These are phyloP conservation scores for Exocentrus adspersus DNA, from an alignment of 2,888 invertebrate species.

Conservation along the genomic window DNA sequence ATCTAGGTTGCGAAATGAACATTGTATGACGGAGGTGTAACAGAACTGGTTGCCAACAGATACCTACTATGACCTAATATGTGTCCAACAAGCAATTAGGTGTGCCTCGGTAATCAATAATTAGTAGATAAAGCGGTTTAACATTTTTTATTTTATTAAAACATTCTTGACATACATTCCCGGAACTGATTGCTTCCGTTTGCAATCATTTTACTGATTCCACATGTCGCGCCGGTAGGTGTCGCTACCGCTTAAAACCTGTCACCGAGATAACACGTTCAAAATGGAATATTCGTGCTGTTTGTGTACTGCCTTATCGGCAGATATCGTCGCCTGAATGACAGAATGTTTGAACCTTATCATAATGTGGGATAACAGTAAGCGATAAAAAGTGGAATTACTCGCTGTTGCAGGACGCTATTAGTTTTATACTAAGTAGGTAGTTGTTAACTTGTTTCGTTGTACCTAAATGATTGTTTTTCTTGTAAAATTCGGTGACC, in stretches of 20 bases:
- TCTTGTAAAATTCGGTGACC: constrained; percentile 12
- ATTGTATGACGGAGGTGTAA: too few relatives aligned
- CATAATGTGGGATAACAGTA: constrained; percentile 34
- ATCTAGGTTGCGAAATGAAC: too few relatives aligned
- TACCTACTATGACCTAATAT: too few relatives aligned
- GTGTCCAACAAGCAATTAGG: too few relatives aligned
- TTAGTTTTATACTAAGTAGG: constrained; percentile 40
- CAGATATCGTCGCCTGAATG: constrained; percentile 58
- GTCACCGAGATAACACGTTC: constrained; percentile 62
- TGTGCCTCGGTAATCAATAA: too few relatives aligned
- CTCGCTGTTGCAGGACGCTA: constrained; percentile 33
- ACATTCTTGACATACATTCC: too few relatives aligned
- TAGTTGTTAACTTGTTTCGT: too few relatives aligned
- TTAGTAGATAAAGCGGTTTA: too few relatives aligned
- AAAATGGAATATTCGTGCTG: constrained; percentile 65
- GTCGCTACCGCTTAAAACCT: constrained; percentile 58
- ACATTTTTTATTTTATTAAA: too few relatives aligned
- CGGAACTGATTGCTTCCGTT: too few relatives aligned
- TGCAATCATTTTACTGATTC: too few relatives aligned
- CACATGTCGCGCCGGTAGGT: neutral
- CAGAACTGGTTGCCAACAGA: too few relatives aligned
- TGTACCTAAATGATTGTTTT: constrained; percentile 27
- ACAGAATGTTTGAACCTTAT: constrained; percentile 53
- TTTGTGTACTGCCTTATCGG: constrained; percentile 59
- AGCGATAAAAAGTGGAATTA: constrained; percentile 34